These are phyloP conservation scores for Anas platyrhynchos DNA, from an alignment of 2,113 vertebrate genomes.

Conservation along the genomic window DNA sequence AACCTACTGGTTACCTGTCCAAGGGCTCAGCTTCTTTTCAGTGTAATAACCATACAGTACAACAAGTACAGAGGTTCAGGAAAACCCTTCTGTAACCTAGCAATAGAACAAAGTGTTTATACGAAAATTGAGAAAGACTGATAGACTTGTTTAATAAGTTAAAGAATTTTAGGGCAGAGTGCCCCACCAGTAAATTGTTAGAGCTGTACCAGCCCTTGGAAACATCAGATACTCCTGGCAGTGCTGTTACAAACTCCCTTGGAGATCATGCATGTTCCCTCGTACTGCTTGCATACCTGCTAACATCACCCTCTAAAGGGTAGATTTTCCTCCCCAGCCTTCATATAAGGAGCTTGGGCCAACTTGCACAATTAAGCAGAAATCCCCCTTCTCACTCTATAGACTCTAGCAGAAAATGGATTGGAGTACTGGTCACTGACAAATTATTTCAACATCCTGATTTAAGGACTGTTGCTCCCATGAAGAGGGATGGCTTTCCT, in stretches of 20 bases:
- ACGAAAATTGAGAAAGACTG: background rate
- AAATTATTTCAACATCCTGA: background rate
- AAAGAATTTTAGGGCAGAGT: background rate
- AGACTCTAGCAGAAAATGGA: background rate
- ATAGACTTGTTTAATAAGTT: background rate
- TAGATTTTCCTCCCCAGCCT: background rate
- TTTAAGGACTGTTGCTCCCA: background rate
- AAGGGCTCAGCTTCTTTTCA: constrained; percentile 7
- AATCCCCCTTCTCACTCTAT: background rate
- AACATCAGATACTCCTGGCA: background rate
- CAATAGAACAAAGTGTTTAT: background rate
- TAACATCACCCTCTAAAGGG: background rate
- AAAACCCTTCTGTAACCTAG: background rate
- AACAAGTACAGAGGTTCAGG: background rate
- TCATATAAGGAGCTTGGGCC: background rate
- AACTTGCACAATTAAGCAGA: background rate
- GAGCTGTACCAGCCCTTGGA: background rate
- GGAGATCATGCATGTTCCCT: background rate
- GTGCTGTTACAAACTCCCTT: background rate
- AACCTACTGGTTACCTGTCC: background rate
- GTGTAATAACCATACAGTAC: background rate
- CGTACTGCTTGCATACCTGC: background rate
- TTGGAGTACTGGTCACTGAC: background rate
- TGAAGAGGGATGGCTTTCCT: background rate
- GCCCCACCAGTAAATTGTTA: background rate